Evolutionary conservation across 2,888 invertebrate genomes (phyloP).

Genomic region (Penaeus monodon): DNA sequence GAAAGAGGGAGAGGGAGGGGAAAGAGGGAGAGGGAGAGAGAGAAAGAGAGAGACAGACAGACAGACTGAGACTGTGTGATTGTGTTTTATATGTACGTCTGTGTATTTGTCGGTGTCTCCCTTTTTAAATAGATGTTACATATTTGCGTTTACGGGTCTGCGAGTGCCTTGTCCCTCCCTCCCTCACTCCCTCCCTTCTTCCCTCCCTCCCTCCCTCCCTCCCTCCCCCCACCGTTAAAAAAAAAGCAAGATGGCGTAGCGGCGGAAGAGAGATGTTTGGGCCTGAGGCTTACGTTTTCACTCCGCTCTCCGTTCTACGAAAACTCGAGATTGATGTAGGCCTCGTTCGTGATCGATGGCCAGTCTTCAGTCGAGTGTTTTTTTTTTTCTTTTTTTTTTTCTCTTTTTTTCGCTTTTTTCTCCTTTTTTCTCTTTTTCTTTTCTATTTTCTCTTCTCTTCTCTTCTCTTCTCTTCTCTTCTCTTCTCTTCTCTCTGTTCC

Average conservation of each 20-base stretch:
- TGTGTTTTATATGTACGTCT: neutral
- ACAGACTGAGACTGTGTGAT: no score
- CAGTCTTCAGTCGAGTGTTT: neutral
- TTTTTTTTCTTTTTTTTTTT: neutral
- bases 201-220: neutral
- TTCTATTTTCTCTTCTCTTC: no score
- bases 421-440: neutral
- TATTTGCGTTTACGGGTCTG: no score
- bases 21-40: no score
- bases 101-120: neutral
- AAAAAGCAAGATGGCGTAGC: no score
- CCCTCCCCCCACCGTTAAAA: neutral
- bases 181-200: neutral
- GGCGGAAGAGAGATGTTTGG: no score
- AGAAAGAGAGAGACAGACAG: no score
- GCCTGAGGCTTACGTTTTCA: neutral
- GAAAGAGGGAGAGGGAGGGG: no score
- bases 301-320: neutral
- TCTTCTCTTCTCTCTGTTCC: no score
- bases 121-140: neutral
- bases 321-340: neutral
- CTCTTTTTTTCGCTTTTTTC: neutral
- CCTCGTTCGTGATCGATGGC: no score
- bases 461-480: neutral
- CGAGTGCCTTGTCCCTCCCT: neutral